Evolutionary conservation across 2,797 vertebrate species (phyloP).

Genomic region (Naso thynnoides): DNA sequence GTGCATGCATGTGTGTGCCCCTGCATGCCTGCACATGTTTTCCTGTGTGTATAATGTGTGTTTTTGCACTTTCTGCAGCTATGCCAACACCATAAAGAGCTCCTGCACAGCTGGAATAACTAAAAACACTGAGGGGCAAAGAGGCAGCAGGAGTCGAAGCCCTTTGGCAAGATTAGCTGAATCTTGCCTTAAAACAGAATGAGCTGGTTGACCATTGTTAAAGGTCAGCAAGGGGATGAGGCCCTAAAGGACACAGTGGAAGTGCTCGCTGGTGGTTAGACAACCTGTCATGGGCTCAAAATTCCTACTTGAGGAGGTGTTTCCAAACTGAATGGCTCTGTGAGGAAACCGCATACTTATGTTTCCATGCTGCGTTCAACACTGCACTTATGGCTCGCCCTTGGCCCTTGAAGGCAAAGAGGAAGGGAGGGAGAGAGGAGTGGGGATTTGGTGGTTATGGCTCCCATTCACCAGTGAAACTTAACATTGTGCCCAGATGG

Average conservation of each 20-base stretch:
- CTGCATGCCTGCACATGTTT: conserved; percentile 78
- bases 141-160: conserved; percentile 60
- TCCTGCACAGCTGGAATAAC: conserved; percentile 81
- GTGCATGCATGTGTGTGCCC: conserved; percentile 36
- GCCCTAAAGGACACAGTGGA: conserved; percentile 63
- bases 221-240: conserved; percentile 60
- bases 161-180: conserved; percentile 74
- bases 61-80: conserved; percentile 79
- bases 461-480: conserved; percentile 68
- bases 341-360: conserved; percentile 59
- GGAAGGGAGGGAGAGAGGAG: not conserved
- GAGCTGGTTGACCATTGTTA: conserved; percentile 67
- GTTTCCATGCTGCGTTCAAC: conserved; percentile 60
- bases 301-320: conserved; percentile 53
- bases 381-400: conserved; percentile 60
- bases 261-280: conserved; percentile 42
- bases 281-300: conserved; percentile 51
- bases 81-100: conserved; percentile 83
- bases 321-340: conserved; percentile 53
- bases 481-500: conserved; percentile 79
- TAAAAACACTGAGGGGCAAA: conserved; percentile 75
- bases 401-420: conserved; percentile 59
- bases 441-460: conserved; percentile 61
- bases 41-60: conserved; percentile 67
- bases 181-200: conserved; percentile 79